phyloP scores from a whole-genome alignment of 2,113 vertebrate species.

The Pelmatolapia mariae region DNA sequence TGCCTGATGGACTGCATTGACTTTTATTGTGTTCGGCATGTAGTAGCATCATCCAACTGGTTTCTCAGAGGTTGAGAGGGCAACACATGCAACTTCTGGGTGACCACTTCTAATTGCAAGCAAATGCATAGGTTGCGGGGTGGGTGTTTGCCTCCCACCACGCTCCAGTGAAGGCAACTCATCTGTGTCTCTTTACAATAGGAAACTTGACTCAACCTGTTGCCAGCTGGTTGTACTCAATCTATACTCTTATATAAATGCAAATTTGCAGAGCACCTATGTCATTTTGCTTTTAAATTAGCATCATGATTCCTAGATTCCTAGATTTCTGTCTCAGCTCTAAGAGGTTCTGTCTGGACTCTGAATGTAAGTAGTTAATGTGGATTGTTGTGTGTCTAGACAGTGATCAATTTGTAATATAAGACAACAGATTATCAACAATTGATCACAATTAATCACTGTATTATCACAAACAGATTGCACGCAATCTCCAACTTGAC shows the following conservation, averaged over 20 bases:
- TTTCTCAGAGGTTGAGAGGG: not conserved
- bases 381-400: not conserved
- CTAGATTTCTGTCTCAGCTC: not conserved
- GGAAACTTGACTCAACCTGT: not conserved
- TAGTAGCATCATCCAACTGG: not conserved
- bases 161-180: not conserved
- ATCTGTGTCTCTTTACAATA: not conserved
- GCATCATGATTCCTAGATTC: not conserved
- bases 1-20: not conserved
- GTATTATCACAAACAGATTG: not conserved
- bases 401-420: not conserved
- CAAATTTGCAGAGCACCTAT: not conserved
- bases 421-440: not conserved
- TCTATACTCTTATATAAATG: not conserved
- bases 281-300: not conserved
- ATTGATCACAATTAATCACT: not conserved
- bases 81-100: not conserved
- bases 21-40: not conserved
- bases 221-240: not conserved
- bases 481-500: not conserved
- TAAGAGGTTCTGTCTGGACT: not conserved
- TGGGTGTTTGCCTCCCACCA: no score
- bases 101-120: not conserved
- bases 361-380: not conserved
- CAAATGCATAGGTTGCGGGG: not conserved